Percentiles rank a stretch among this genome's conserved stretches.
Conservation (phyloP, 2,888 invertebrate genomes). For the Myopa testacea region DNA sequence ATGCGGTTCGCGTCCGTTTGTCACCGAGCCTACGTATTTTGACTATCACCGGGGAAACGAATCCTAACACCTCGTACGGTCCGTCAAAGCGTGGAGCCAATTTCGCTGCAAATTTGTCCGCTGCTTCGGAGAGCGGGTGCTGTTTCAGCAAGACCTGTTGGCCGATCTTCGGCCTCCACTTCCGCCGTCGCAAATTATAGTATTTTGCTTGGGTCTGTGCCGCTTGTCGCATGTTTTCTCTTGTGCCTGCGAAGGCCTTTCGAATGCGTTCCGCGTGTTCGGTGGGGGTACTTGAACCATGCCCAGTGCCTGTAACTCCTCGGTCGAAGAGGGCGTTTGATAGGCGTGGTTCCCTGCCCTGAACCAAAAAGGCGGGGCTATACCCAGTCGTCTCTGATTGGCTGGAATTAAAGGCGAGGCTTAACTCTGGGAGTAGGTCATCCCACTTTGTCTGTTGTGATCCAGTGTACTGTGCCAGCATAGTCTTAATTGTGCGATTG, state of each 20-base stretch:
- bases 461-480: neutral
- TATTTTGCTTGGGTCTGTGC: neutral
- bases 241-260: neutral
- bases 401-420: constrained; percentile 29
- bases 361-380: neutral
- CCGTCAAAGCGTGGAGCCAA: neutral
- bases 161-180: neutral
- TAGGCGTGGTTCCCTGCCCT: neutral
- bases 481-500: constrained; percentile 1
- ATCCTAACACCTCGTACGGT: neutral
- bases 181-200: neutral
- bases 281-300: neutral
- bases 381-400: constrained; percentile 15
- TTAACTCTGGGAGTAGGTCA: constrained; percentile 19
- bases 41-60: neutral
- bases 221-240: neutral
- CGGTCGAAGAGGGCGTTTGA: neutral
- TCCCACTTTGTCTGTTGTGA: constrained; percentile 6
- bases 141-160: neutral
- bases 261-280: constrained; percentile 12
- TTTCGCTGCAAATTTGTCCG: constrained; percentile 12
- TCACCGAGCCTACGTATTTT: neutral
- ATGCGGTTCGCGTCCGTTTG: neutral
- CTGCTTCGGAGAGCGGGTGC: neutral
- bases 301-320: neutral